Conservation (phyloP, 30 jellyfish, hydroid and myxozoan species). For the Catostylus mosaicus region DNA sequence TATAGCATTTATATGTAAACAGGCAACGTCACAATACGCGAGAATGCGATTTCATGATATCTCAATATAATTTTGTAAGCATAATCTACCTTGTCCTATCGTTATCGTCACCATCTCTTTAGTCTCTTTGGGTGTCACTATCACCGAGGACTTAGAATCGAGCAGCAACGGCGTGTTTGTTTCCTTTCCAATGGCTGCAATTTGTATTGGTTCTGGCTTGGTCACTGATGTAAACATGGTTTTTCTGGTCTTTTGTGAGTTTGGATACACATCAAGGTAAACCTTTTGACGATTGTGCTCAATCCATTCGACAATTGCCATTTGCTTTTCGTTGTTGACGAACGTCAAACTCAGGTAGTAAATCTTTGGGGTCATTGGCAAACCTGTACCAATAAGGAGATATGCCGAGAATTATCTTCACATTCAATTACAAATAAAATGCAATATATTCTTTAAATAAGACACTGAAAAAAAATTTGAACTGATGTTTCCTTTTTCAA, state of each 20-base stretch:
- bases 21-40: no score
- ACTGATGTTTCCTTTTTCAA: no score
- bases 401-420: no score
- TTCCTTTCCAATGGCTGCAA: conserved; percentile 73
- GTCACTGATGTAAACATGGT: conserved; percentile 58
- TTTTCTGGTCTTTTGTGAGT: conserved; percentile 49
- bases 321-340: conserved; percentile 55
- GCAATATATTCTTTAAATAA: no score
- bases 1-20: no score
- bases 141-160: conserved; percentile 56
- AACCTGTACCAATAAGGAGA: conserved; percentile 37
- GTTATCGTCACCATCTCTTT: conserved; percentile 46
- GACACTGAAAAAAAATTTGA: no score
- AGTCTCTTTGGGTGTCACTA: conserved; percentile 60
- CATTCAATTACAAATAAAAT: no score
- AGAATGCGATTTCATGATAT: neutral
- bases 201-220: conserved; percentile 67
- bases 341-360: conserved; percentile 80
- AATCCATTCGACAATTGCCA: conserved; percentile 76
- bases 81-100: conserved; percentile 79
- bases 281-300: conserved; percentile 58
- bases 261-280: conserved; percentile 56
- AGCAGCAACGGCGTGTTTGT: conserved; percentile 53
- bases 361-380: conserved; percentile 50
- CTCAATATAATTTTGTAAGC: neutral